These are phyloP conservation scores for Apomyelois bistriatella DNA, from an alignment of 2,888 invertebrate genomes.

Conservation along the genomic window DNA sequence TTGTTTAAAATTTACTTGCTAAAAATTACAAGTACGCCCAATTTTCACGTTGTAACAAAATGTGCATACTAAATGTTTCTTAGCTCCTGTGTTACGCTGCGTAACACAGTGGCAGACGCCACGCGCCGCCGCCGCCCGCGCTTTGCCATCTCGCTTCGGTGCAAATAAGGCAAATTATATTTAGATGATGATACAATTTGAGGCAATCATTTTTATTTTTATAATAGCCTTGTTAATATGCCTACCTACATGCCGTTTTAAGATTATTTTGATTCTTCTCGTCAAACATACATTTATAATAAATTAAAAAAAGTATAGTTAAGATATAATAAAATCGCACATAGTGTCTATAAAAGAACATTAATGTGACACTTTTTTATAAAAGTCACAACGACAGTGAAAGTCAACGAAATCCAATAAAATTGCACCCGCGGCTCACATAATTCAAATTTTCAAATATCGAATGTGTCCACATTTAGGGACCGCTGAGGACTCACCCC, in stretches of 20 bases:
- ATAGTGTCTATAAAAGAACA: no score
- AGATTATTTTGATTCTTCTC: no score
- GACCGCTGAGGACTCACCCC: slow-evolving; percentile 54
- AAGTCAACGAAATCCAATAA: slow-evolving; percentile 6
- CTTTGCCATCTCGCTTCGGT: slow-evolving; percentile 39
- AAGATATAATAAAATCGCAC: no score
- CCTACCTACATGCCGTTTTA: not conserved
- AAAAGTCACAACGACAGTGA: not conserved
- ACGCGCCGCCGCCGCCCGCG: slow-evolving; percentile 34
- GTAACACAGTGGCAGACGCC: slow-evolving; percentile 51
- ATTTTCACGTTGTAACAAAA: no score
- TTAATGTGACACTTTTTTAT: slow-evolving; percentile 3
- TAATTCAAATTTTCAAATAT: slow-evolving; percentile 31
- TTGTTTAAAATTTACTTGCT: no score
- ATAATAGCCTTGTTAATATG: slow-evolving; percentile 4
- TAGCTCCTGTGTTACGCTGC: slow-evolving; percentile 44
- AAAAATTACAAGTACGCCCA: no score
- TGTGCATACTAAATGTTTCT: not conserved
- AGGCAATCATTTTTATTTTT: slow-evolving; percentile 4
- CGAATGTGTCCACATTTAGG: slow-evolving; percentile 38
- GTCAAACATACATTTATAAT: no score
- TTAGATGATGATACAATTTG: slow-evolving; percentile 21
- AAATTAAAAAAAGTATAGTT: no score
- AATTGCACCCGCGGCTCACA: slow-evolving; percentile 14
- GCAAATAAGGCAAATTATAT: slow-evolving; percentile 35